Evolutionary conservation across 2,888 invertebrate genomes (phyloP).

Genomic region (Eupithecia insigniata): DNA sequence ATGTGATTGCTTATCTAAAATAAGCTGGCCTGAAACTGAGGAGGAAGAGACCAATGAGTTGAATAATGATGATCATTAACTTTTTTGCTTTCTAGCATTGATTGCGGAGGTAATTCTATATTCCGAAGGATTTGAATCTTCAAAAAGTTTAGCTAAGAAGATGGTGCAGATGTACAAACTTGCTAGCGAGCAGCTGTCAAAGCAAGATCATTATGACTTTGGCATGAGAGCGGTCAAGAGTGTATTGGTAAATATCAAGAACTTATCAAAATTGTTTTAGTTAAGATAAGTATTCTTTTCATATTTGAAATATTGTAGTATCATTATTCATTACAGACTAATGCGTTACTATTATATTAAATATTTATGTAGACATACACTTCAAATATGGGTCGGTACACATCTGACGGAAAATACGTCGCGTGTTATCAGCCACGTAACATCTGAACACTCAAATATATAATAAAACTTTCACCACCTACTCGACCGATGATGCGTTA

Average conservation of each 20-base stretch:
- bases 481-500: no score
- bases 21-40: neutral
- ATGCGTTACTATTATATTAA: no score
- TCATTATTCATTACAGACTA: no score
- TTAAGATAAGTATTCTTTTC: no score
- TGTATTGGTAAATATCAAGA: conserved; percentile 86
- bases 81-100: conserved; percentile 78
- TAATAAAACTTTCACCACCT: no score
- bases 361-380: no score
- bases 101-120: conserved; percentile 97
- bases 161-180: conserved; percentile 97
- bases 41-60: neutral
- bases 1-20: neutral
- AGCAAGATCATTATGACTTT: conserved; percentile 96
- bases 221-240: conserved; percentile 97
- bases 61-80: neutral
- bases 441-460: no score
- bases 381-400: no score
- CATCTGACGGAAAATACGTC: no score
- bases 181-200: conserved; percentile 95
- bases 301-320: no score
- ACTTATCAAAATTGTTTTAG: no score
- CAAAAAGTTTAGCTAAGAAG: conserved; percentile 93
- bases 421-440: no score
- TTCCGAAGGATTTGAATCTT: conserved; percentile 96